phyloP scores from a whole-genome alignment of 2,113 vertebrate species.

The Siphamia tubifer region DNA sequence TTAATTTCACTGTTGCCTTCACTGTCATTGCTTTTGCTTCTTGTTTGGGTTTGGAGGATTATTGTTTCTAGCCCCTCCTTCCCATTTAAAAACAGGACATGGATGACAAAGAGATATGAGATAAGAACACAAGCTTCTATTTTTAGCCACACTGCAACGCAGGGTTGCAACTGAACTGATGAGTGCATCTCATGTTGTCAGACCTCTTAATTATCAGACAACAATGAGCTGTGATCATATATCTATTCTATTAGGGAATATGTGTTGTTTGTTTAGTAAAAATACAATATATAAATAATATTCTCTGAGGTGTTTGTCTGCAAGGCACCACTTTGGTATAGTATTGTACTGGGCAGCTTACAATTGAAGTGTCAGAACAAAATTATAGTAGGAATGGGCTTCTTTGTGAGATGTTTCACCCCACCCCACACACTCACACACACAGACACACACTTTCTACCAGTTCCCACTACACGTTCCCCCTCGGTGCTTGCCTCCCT shows the following conservation, averaged over 20 bases:
- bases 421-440: too few relatives aligned
- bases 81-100: conserved; percentile 58
- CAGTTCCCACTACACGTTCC: conserved; percentile 1
- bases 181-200: conserved; percentile 16
- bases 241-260: neutral
- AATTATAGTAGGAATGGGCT: neutral
- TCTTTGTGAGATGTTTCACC: neutral
- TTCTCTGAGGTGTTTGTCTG: neutral
- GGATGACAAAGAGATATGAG: conserved; percentile 56
- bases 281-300: neutral
- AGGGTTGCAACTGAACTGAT: conserved; percentile 42
- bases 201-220: conserved; percentile 21
- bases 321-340: neutral
- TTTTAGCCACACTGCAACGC: conserved; percentile 58
- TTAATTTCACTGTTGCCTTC: neutral
- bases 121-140: conserved; percentile 66
- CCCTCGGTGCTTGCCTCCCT: neutral
- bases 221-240: conserved; percentile 6
- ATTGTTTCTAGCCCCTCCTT: conserved; percentile 37
- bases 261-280: neutral
- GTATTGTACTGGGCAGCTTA: neutral
- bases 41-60: conserved; percentile 21
- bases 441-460: neutral
- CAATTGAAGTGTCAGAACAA: neutral
- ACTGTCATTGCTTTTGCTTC: neutral